Base-by-base conservation (phyloP, 2,888 invertebrate genomes). In the Drosophila algonquin region DNA sequence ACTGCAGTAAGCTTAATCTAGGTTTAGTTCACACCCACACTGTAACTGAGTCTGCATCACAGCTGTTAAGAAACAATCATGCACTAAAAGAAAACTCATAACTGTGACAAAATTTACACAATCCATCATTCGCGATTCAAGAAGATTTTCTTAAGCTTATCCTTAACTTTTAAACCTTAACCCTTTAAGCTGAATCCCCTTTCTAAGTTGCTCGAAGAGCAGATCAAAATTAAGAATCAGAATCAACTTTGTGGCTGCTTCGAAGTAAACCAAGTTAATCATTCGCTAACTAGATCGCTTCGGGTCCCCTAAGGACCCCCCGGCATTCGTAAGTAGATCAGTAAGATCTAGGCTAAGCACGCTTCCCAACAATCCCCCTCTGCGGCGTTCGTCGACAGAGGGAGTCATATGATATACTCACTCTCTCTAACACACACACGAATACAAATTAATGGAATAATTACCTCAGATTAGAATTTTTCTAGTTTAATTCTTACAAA, bases 401-500 rank as follows among this genome's bases (percentile, higher is more conserved):
- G 60, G 44, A 52, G 44, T 73, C 67, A 80, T 67, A 79, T 48
- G 40, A 48, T 60, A 52, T 57, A 63, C 48, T 72, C 52, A 71
- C 45, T 54, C 30, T 57, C 52, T 56, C 14, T 59, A 76, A 67
- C 63, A 75, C 48, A 71, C 57, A 70, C 60, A 75, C 64, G 68
- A 62, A 87, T 62, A 80, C 77, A 83, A 89, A 89, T 77, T 86
- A 87, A 86, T 79, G 87, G 90, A 87, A 88, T 86, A 90, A 82
- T 90, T 90, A 90, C 91, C 91, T 90, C 90, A 91, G 79, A 86
- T 81, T 90, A 89, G 87, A 86, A 90, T 87, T 87, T 89, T 89
- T 89, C 89, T 90, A 90, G 90, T 85, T 87, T 90, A 91, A 91
- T 90, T 91, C 90, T 90, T 89, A 90, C 80, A 80, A 87, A 84